Base-by-base conservation (phyloP, 2,888 invertebrate genomes). In the Mylabris sibirica region DNA sequence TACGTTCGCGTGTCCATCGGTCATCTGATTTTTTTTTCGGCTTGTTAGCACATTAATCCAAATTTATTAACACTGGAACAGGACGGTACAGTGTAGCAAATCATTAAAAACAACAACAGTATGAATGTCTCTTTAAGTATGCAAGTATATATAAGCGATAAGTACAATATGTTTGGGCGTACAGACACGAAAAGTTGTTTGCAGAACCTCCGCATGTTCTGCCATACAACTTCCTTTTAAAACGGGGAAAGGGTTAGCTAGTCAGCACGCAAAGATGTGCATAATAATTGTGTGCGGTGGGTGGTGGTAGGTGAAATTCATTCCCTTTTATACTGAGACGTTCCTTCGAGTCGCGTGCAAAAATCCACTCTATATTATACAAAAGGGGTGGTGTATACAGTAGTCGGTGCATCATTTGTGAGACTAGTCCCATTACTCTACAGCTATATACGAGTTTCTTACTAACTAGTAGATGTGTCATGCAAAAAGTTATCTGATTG, bases 211-310 rank as follows among this genome's bases (percentile, higher is more conserved):
- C 77, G 76, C 79, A 77, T 78, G 81, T 81, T 80, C 81, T 81
- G 75, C 75, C 76, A 76, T 81, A 82, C 82, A 82, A 83, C 83
- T 83, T 83, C 83, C 82, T 82, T 77, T 75, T 12, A 57, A 57
- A 8, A 5, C 0, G 30, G 14, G 30, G 14, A 26, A 24, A 76
- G 77, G 76, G 77, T 74, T 77, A 74, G 76, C 74, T 76, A 75
- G 75, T 73, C 77, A 76, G 77, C 84, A 84, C 83, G 84, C 84
- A 77, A 84, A 80, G 84, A 84, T 84, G 84, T 83, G 83, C 83
- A 83, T 83, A 83, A 82, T 81, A 82, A 83, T 83, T 81, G 83
- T 74, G 64, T 72, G 66, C 65, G 73, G 72, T 69, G 70, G 57
- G 65, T 14, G 41, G 70, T 67, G 72, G 74, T 73, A 72, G 70